A percentile compares a stretch with the other conserved stretches of the same genome.
Evolutionary conservation across 2,888 invertebrate genomes (phyloP).

Genomic region (Diarsia dahlii): DNA sequence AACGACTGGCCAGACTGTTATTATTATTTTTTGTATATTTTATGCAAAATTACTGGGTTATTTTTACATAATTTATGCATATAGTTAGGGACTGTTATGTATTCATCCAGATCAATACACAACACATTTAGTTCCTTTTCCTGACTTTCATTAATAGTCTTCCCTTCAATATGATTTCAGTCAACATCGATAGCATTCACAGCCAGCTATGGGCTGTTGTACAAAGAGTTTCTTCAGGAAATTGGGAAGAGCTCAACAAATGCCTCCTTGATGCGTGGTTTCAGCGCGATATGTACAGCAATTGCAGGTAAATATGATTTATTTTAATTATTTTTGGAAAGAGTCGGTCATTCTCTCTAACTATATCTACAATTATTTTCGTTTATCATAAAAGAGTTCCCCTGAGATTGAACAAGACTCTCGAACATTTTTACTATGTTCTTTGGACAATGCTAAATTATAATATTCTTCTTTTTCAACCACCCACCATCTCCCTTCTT

Average conservation of each 20-base stretch:
- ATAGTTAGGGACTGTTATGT: too few species aligned
- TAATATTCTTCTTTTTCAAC: too few species aligned
- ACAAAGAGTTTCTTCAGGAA: slow-evolving; percentile 79
- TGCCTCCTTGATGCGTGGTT: slow-evolving; percentile 73
- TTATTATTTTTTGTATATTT: not conserved
- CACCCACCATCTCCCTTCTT: too few species aligned
- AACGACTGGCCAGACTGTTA: not conserved
- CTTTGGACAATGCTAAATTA: too few species aligned
- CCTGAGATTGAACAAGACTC: not conserved
- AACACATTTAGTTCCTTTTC: not conserved
- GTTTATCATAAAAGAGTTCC: not conserved
- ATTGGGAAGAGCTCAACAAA: slow-evolving; percentile 75
- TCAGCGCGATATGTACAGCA: slow-evolving; percentile 71
- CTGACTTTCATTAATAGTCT: not conserved
- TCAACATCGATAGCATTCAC: slow-evolving; percentile 67
- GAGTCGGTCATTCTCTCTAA: not conserved
- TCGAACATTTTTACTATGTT: too few species aligned
- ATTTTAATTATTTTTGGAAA: not conserved
- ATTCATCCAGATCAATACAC: not conserved
- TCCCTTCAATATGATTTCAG: slow-evolving; percentile 69
- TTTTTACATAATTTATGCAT: not conserved
- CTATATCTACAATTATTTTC: not conserved
- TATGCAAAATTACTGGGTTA: not conserved
- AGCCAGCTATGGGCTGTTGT: slow-evolving; percentile 78
- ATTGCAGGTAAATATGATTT: slow-evolving; percentile 72